Evolutionary conservation across 2,113 vertebrate species (phyloP).

Genomic region (Pseudorasbora parva): DNA sequence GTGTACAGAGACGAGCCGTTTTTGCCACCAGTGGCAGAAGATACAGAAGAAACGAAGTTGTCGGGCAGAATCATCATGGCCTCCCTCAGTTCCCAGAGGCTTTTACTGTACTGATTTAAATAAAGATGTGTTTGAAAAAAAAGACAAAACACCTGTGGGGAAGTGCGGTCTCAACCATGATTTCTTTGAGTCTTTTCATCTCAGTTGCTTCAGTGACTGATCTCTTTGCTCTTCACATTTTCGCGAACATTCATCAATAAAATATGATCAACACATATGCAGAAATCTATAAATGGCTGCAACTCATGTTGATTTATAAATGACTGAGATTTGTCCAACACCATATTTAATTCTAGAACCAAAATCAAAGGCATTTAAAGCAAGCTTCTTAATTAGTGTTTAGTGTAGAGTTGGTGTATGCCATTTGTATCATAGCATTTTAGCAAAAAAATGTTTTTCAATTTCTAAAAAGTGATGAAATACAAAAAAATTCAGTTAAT

Average conservation of each 20-base stretch:
- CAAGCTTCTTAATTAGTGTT: not conserved
- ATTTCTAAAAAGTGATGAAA: not conserved
- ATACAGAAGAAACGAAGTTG: slow-evolving; percentile 51
- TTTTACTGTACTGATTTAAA: slow-evolving; percentile 76
- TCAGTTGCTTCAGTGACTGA: slow-evolving; percentile 19
- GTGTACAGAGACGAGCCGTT: not conserved
- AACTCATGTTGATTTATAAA: not conserved
- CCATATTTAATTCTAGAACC: not conserved
- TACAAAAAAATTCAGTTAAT: not conserved
- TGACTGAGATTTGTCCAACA: not conserved
- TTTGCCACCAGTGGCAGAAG: slow-evolving; percentile 49
- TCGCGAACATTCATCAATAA: not conserved
- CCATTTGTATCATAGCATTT: not conserved
- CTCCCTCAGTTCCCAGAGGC: slow-evolving; percentile 43
- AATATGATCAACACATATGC: not conserved
- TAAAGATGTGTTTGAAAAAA: slow-evolving; percentile 76
- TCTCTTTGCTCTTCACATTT: not conserved
- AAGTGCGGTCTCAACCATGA: slow-evolving; percentile 55
- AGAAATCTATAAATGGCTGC: not conserved
- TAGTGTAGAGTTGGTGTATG: not conserved
- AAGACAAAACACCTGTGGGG: slow-evolving; percentile 32
- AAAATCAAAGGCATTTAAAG: not conserved
- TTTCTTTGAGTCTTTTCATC: slow-evolving; percentile 60
- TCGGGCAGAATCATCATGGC: slow-evolving; percentile 26
- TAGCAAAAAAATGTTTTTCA: too few species aligned